phyloP scores from a whole-genome alignment of 2,113 vertebrate species.

The Melanotaenia duboulayi region DNA sequence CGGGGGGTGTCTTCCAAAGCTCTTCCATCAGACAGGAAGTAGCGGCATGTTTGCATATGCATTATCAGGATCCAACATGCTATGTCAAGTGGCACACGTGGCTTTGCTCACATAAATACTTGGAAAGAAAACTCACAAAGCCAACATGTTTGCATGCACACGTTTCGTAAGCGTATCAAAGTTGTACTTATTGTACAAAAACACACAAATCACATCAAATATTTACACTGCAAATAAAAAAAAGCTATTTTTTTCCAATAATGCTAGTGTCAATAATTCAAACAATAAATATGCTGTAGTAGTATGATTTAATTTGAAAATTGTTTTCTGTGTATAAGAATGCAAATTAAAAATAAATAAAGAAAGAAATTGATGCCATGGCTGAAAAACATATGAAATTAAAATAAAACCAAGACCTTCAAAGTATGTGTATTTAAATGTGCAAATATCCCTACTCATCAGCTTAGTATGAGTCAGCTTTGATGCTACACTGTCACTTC shows the following conservation, averaged over 20 bases:
- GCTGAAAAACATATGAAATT: not conserved
- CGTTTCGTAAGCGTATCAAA: constrained; percentile 12
- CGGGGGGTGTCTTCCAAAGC: constrained; percentile 11
- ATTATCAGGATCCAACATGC: constrained; percentile 31
- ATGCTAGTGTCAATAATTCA: not conserved
- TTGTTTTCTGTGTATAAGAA: not conserved
- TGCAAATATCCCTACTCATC: not conserved
- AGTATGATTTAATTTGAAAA: not conserved
- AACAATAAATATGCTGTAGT: not conserved
- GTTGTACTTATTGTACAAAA: not conserved
- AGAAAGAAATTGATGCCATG: no score
- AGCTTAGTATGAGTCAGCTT: constrained; percentile 24
- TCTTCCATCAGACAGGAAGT: constrained; percentile 47
- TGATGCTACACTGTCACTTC: constrained; percentile 11
- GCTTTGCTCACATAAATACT: constrained; percentile 24
- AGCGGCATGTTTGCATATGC: constrained; percentile 43
- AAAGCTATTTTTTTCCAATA: no score
- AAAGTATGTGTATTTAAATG: not conserved
- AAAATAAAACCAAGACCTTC: not conserved
- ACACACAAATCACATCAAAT: not conserved
- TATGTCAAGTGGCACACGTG: constrained; percentile 24
- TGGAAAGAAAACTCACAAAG: constrained; percentile 19
- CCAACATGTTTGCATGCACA: not conserved
- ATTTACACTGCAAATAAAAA: no score
- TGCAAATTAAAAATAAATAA: no score